Evolutionary conservation across 2,797 vertebrate species (phyloP).

Genomic region (Alectoris magna): DNA sequence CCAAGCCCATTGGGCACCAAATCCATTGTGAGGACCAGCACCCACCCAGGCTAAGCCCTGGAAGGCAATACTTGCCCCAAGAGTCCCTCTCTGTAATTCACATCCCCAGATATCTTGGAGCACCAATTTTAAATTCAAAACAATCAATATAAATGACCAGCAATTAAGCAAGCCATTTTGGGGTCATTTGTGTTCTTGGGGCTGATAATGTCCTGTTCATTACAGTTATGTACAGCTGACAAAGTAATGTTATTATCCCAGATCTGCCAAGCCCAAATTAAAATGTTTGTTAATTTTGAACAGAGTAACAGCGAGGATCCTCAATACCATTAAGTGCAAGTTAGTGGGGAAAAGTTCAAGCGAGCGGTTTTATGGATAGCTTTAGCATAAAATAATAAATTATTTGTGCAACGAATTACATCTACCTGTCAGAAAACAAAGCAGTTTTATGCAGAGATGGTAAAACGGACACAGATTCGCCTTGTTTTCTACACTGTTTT

Average conservation of each 20-base stretch:
- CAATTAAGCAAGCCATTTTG: not conserved
- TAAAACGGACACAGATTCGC: not conserved
- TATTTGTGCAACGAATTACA: not conserved
- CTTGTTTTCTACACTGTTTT: not conserved
- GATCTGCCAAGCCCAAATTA: not conserved
- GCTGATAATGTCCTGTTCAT: not conserved
- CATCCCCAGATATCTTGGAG: not conserved
- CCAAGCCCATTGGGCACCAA: not conserved
- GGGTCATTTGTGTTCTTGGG: not conserved
- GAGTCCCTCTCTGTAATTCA: not conserved
- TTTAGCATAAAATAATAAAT: not conserved
- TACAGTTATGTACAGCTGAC: not conserved
- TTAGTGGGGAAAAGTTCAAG: not conserved
- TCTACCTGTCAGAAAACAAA: not conserved
- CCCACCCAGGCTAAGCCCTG: not conserved
- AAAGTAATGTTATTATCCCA: not conserved
- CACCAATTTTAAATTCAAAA: not conserved
- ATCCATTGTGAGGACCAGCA: not conserved
- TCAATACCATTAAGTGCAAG: not conserved
- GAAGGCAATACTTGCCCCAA: not conserved
- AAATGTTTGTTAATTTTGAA: slow-evolving; percentile 8
- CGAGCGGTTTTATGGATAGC: not conserved
- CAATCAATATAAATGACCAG: not conserved
- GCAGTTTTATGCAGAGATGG: not conserved
- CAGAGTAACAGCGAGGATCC: not conserved